A percentile compares a stretch with the other conserved stretches of the same genome.
These are phyloP conservation scores for Atta texana DNA, from an alignment of 1,140 invertebrate species.

Conservation along the genomic window DNA sequence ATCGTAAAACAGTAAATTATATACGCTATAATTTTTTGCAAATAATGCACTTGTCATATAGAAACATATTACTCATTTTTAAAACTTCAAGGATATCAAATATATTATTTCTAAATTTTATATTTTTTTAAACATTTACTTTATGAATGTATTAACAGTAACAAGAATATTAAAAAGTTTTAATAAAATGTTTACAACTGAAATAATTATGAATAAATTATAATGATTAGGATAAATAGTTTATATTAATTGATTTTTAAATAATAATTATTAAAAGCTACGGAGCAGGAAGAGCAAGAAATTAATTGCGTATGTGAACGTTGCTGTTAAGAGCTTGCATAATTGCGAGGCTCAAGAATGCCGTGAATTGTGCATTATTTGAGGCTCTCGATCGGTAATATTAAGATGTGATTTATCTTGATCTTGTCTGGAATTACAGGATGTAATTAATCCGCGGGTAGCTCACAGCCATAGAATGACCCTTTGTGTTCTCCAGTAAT, in stretches of 20 bases:
- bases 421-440: not conserved
- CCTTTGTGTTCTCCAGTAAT: conserved; percentile 51
- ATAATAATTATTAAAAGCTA: too few species aligned
- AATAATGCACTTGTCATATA: not conserved
- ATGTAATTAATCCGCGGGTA: conserved; percentile 38
- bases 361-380: not conserved
- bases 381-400: conserved; percentile 17
- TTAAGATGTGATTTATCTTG: conserved; percentile 46
- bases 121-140: not conserved
- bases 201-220: too few species aligned
- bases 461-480: conserved; percentile 28
- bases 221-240: too few species aligned
- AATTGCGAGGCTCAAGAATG: not conserved
- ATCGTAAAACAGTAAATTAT: not conserved
- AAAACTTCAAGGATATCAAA: not conserved
- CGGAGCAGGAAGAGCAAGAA: not conserved
- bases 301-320: not conserved
- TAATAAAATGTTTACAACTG: too few species aligned
- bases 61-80: not conserved
- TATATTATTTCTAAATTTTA: too few species aligned
- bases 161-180: too few species aligned
- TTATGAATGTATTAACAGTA: not conserved
- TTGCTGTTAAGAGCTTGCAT: not conserved
- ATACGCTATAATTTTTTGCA: not conserved
- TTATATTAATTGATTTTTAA: too few species aligned